Evolutionary conservation across 2,888 invertebrate genomes (phyloP), one percentile per base, ranked within the genome.

Genomic region (Drosophila longiperda): DNA sequence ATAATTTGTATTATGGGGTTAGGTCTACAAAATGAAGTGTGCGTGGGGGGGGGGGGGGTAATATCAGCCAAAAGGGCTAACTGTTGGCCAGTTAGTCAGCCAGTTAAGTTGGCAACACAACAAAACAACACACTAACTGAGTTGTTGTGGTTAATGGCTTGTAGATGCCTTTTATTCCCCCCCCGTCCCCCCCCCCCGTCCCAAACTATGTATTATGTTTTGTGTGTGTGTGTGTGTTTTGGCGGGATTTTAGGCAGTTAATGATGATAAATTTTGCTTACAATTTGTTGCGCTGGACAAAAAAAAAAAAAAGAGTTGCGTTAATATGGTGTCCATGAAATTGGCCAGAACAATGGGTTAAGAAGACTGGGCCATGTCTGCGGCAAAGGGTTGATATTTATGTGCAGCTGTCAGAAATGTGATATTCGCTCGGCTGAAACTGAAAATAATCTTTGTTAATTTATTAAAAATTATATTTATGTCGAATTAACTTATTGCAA

Each of bases 61-160:
- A 40, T 34, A 55, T 40, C 48, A 53, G 38, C 52, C 42, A 12
- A 68, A 62, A 60, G 62, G 65, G 55, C 73, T 58, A 78, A 78
- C 80, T 70, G 26, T 32, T 34, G 54, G 20, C 53, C 65, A 67
- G 73, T 83, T 64, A 62, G 63, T 69, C 64, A 63, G 69, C 57
- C 58, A 73, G 63, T 45, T 62, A 66, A 77, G 62, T 52, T 63
- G 79, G 63, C 60, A 60, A 45, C 59, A 64, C 75, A 62, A 75
- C 72, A 67, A 64, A 66, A 66, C 52, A 54, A 36, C 59, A 29
- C 49, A 58, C 80, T 73, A 77, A 84, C 75, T 57, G 67, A 86
- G 89, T 86, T 88, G 80, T 85, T 82, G 78, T 69, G 80, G 64
- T 70, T 80, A 80, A 82, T 82, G 82, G 75, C 63, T 55, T 76